Evolutionary conservation across 1,140 invertebrate genomes (phyloP).

Genomic region (Atopsyche davidsoni): DNA sequence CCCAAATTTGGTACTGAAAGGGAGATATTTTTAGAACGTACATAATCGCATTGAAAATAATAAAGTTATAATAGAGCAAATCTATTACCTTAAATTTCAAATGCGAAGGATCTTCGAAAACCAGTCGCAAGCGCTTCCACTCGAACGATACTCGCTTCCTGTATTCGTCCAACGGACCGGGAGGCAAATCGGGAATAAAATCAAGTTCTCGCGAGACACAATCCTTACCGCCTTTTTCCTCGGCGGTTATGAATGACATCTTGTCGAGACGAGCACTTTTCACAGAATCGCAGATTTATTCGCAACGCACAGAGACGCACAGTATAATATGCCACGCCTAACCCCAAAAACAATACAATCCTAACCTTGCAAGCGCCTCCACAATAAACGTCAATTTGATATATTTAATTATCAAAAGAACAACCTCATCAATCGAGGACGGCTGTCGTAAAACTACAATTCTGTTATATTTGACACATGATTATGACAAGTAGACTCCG

Average conservation of each 20-base stretch:
- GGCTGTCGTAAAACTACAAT: background rate
- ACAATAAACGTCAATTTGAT: too few relatives aligned
- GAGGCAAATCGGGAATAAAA: constrained; percentile 51
- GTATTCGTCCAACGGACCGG: constrained; percentile 66
- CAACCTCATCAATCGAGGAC: too few relatives aligned
- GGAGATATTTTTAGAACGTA: constrained; percentile 23
- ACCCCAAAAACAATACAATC: constrained; percentile 18
- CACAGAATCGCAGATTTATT: background rate
- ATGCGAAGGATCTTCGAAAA: constrained; percentile 65
- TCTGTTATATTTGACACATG: constrained; percentile 1
- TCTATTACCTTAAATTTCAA: constrained; percentile 62
- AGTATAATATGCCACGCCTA: constrained; percentile 21
- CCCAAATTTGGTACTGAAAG: constrained; percentile 74
- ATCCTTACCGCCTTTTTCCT: background rate
- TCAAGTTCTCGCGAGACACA: constrained; percentile 4
- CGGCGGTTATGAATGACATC: background rate
- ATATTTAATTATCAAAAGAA: too few relatives aligned
- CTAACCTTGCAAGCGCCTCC: constrained; percentile 14
- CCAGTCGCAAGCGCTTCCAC: constrained; percentile 70
- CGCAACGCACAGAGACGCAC: background rate
- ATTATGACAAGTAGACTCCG: background rate
- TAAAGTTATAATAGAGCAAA: background rate
- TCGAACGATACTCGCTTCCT: constrained; percentile 67
- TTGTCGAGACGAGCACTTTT: background rate
- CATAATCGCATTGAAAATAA: constrained; percentile 15